These are phyloP conservation scores for Catharus minimus DNA, from an alignment of 2,113 vertebrate genomes.

Conservation along the genomic window DNA sequence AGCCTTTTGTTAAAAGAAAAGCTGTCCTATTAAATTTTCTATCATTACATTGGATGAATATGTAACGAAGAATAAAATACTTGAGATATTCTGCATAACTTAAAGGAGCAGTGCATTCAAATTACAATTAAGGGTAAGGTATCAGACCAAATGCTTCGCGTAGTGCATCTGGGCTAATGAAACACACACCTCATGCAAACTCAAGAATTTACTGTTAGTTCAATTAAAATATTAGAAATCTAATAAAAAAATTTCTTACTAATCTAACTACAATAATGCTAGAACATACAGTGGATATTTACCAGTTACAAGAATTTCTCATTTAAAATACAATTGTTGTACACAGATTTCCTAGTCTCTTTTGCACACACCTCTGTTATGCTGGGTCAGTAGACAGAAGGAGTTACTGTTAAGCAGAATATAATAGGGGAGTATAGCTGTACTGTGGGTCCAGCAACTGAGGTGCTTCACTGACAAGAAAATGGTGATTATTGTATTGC, in stretches of 20 bases:
- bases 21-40: not conserved
- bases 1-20: not conserved
- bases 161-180: not conserved
- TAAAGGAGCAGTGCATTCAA: not conserved
- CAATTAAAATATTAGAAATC: not conserved
- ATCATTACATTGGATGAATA: not conserved
- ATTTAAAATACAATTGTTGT: not conserved
- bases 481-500: not conserved
- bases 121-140: not conserved
- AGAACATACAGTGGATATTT: not conserved
- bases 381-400: not conserved
- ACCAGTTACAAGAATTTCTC: not conserved
- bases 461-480: not conserved
- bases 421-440: fast-evolving
- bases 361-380: not conserved
- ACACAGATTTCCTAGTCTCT: not conserved
- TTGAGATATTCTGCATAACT: not conserved
- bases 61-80: not conserved
- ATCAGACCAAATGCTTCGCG: not conserved
- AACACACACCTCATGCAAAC: not conserved
- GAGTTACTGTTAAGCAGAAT: not conserved
- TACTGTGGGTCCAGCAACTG: not conserved
- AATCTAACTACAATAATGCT: not conserved
- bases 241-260: not conserved
- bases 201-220: not conserved